Conservation (phyloP, 2,113 vertebrate species). For the Poicephalus meyeri region DNA sequence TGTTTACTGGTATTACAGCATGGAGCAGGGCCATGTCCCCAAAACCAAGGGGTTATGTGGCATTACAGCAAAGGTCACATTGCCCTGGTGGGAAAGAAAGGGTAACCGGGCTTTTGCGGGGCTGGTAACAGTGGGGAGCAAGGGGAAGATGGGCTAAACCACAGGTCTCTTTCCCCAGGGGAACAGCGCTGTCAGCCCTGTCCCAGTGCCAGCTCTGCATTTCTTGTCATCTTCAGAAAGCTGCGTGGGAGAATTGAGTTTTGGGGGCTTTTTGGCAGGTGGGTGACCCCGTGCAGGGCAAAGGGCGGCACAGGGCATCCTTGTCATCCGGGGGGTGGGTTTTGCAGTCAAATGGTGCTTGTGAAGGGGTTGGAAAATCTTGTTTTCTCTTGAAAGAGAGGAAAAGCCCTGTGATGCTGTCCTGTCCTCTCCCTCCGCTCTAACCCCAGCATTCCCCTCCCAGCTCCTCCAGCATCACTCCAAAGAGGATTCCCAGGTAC, state of each 20-base stretch:
- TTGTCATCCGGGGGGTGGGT: fast-evolving
- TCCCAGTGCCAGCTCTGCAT: fast-evolving
- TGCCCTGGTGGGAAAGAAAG: fast-evolving
- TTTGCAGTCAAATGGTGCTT: not conserved
- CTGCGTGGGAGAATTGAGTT: fast-evolving
- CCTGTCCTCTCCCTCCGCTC: not conserved
- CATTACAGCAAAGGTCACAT: fast-evolving
- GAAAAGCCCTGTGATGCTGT: not conserved
- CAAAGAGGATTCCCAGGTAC: fast-evolving
- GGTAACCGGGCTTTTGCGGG: fast-evolving
- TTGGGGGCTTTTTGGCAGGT: not conserved
- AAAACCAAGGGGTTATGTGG: not conserved
- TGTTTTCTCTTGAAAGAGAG: not conserved
- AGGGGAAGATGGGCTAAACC: not conserved
- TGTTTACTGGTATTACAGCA: not conserved
- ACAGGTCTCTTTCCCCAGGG: fast-evolving
- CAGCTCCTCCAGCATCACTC: not conserved
- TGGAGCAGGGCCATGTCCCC: not conserved
- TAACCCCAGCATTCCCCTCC: not conserved
- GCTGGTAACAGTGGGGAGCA: not conserved
- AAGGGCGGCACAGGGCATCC: fast-evolving
- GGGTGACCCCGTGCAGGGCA: not conserved
- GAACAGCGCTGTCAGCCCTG: fast-evolving
- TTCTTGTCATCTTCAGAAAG: not conserved
- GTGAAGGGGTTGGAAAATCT: not conserved